phyloP scores from a whole-genome alignment of 2,797 vertebrate species.

The Sebastiscus tertius region DNA sequence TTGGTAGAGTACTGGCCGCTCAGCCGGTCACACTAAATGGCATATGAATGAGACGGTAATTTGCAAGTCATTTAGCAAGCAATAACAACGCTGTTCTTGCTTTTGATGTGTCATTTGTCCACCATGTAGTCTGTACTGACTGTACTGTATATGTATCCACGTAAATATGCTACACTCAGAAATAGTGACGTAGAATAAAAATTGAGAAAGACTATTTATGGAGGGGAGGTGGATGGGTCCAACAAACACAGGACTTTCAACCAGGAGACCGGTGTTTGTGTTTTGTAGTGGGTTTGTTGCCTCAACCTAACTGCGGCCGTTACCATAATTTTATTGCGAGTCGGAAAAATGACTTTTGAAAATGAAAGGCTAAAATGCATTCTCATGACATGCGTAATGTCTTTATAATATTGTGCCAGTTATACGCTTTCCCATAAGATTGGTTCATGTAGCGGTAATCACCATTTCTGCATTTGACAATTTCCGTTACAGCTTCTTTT shows the following conservation, averaged over 20 bases:
- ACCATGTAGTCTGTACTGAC: neutral
- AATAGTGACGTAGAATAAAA: neutral
- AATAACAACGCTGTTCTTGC: too few relatives aligned
- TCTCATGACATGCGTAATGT: too few relatives aligned
- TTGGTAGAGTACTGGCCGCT: neutral
- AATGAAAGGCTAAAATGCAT: too few relatives aligned
- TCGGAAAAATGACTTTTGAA: too few relatives aligned
- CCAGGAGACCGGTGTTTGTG: neutral
- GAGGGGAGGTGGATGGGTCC: too few relatives aligned
- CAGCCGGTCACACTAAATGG: neutral
- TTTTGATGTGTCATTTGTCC: neutral
- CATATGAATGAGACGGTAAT: too few relatives aligned
- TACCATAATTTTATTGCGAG: fast-evolving
- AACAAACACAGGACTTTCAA: neutral
- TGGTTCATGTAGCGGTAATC: neutral
- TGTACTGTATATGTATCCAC: neutral
- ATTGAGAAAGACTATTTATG: too few relatives aligned
- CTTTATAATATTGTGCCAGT: too few relatives aligned
- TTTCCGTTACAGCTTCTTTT: neutral
- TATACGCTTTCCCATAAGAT: too few relatives aligned
- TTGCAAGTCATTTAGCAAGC: too few relatives aligned
- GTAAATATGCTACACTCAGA: neutral
- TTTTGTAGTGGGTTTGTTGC: neutral
- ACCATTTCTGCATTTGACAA: neutral
- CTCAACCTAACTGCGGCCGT: neutral